Conservation (phyloP, 2,888 invertebrate genomes). For the Mactromeris polynyma region DNA sequence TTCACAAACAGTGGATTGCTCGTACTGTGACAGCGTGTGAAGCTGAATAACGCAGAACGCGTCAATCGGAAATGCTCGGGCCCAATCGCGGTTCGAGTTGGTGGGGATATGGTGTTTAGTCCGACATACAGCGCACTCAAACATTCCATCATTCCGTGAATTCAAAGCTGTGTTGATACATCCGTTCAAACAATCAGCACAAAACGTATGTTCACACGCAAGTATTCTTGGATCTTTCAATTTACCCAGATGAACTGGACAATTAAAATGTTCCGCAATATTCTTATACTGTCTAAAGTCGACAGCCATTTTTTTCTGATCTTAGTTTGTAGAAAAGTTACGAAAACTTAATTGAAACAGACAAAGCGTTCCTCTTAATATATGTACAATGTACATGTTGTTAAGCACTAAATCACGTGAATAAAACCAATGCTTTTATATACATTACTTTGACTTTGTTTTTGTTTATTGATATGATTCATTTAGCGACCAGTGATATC, state of each 20-base stretch:
- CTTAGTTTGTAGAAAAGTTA: neutral
- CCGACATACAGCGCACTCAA: constrained; percentile 69
- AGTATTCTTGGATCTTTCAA: constrained; percentile 62
- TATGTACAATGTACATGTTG: neutral
- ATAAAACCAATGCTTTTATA: neutral
- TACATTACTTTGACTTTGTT: neutral
- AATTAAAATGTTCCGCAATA: constrained; percentile 68
- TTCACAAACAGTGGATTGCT: constrained; percentile 61
- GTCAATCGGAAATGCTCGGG: constrained; percentile 65
- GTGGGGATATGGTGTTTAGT: constrained; percentile 64
- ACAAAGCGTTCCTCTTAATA: neutral
- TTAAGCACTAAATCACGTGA: neutral
- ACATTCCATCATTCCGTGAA: constrained; percentile 62
- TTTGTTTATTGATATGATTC: constrained; percentile 4
- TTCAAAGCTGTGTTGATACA: constrained; percentile 61
- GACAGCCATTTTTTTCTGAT: constrained; percentile 35
- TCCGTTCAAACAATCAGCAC: constrained; percentile 69
- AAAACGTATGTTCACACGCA: constrained; percentile 68
- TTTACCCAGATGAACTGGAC: constrained; percentile 70
- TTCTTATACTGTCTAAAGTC: constrained; percentile 67
- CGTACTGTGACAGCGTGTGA: constrained; percentile 65
- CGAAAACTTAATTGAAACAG: neutral
- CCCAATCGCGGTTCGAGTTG: constrained; percentile 60
- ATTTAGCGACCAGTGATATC: neutral
- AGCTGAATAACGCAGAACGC: constrained; percentile 71